A percentile compares a stretch with the other conserved stretches of the same genome.
Conservation (phyloP, 2,113 vertebrate species). For the Callocephalon fimbriatum region DNA sequence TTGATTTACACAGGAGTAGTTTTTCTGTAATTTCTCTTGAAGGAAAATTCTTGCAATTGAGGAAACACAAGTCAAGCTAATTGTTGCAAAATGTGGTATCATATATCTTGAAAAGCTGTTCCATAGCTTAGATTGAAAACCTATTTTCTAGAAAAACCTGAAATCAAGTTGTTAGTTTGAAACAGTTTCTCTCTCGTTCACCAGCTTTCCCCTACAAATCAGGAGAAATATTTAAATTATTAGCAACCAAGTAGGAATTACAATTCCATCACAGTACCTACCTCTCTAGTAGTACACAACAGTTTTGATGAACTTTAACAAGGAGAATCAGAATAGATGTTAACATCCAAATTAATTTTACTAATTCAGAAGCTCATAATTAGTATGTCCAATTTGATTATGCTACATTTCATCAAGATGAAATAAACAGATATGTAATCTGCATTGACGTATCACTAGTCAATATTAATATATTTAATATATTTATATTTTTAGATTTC, state of each 20-base stretch:
- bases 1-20: background rate
- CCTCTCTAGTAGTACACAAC: background rate
- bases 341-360: background rate
- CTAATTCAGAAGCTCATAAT: background rate
- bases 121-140: background rate
- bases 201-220: background rate
- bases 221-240: background rate
- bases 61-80: background rate
- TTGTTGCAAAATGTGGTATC: background rate
- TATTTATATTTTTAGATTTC: constrained; percentile 31
- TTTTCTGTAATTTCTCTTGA: background rate
- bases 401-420: background rate
- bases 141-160: background rate
- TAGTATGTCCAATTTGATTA: background rate
- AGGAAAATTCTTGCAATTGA: background rate
- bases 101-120: background rate
- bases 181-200: background rate
- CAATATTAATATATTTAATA: background rate
- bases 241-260: background rate
- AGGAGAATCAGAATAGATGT: background rate
- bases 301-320: background rate
- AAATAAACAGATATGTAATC: background rate
- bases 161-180: background rate
- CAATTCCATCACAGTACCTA: background rate
- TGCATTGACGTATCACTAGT: background rate